Evolutionary conservation across 2,888 invertebrate genomes (phyloP).

Genomic region (Tridacna gigas): DNA sequence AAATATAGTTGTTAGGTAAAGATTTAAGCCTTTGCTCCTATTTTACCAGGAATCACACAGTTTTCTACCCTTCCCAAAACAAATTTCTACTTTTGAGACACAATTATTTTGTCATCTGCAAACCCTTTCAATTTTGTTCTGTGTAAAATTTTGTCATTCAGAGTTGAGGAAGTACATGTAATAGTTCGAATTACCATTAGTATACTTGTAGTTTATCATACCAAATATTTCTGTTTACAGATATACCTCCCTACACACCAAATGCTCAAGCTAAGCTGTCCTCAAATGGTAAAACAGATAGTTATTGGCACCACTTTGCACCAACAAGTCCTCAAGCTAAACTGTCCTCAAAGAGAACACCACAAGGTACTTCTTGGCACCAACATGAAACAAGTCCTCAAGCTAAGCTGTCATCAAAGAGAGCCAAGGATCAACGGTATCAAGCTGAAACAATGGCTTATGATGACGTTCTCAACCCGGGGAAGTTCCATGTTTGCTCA

Average conservation of each 20-base stretch:
- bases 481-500: constrained; percentile 38
- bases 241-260: no score
- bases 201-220: no score
- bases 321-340: neutral
- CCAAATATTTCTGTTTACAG: neutral
- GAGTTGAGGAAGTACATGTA: no score
- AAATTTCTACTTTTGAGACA: neutral
- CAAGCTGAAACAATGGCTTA: neutral
- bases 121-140: neutral
- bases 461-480: neutral
- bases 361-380: neutral
- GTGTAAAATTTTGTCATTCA: no score
- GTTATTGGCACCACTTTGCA: neutral
- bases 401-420: neutral
- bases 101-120: neutral
- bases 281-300: neutral
- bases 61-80: no score
- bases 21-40: neutral
- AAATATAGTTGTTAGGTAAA: neutral
- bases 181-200: no score
- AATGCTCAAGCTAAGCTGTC: no score
- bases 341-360: neutral
- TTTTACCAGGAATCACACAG: no score
- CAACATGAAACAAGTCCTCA: neutral
- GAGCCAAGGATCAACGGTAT: neutral